Evolutionary conservation across 2,797 vertebrate species (phyloP).

Genomic region (Urophycis tenuis): DNA sequence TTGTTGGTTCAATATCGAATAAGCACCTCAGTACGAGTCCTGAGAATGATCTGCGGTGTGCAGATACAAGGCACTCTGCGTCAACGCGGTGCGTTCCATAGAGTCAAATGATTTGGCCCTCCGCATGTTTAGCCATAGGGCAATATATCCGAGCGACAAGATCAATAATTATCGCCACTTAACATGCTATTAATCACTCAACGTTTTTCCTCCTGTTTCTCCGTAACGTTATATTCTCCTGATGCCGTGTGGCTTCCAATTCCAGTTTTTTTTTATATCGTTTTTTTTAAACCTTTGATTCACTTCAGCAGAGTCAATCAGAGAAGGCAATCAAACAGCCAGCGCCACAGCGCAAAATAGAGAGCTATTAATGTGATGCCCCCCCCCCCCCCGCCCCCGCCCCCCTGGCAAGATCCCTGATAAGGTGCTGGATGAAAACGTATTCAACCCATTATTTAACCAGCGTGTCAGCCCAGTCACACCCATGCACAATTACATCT

Average conservation of each 20-base stretch:
- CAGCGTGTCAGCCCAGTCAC: slow-evolving; percentile 29
- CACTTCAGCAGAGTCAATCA: slow-evolving; percentile 11
- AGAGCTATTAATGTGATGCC: slow-evolving; percentile 41
- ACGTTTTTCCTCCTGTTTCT: not conserved
- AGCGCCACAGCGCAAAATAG: slow-evolving; percentile 24
- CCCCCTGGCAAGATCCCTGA: slow-evolving; percentile 35
- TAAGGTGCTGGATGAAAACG: slow-evolving; percentile 28
- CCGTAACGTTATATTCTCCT: too few relatives aligned
- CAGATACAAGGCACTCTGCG: not conserved
- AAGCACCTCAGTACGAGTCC: slow-evolving; percentile 27
- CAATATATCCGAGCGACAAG: not conserved
- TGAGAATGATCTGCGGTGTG: too few relatives aligned
- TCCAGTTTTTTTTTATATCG: not conserved
- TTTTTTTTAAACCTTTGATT: slow-evolving; percentile 10
- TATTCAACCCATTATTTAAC: slow-evolving; percentile 47
- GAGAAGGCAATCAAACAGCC: slow-evolving; percentile 28
- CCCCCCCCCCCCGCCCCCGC: slow-evolving; percentile 28
- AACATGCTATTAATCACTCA: not conserved
- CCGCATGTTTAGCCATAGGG: not conserved
- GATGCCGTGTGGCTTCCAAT: not conserved
- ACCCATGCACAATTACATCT: slow-evolving; percentile 17
- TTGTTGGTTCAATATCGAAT: slow-evolving; percentile 1
- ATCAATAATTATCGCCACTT: not conserved
- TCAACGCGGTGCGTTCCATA: not conserved
- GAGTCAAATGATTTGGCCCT: slow-evolving; percentile 1